These are phyloP conservation scores for Portevinia maculata DNA, from an alignment of 2,888 invertebrate genomes.

Conservation along the genomic window DNA sequence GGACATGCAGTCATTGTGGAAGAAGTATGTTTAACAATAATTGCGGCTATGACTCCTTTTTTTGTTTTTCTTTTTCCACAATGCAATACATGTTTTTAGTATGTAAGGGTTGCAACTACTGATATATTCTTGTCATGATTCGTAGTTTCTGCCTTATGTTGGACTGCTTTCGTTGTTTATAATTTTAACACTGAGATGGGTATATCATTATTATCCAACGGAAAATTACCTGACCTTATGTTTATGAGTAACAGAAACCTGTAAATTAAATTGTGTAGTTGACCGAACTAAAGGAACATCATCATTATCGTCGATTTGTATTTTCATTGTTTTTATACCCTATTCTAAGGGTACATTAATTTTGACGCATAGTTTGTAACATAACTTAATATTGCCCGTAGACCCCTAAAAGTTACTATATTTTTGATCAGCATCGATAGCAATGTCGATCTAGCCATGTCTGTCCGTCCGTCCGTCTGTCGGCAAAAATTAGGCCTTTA, in stretches of 20 bases:
- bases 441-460: no score
- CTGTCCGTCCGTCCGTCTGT: no score
- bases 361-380: no score
- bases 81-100: slow-evolving; percentile 23
- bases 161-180: slow-evolving; percentile 33
- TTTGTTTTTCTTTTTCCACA: slow-evolving; percentile 7
- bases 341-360: no score
- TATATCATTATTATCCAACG: slow-evolving; percentile 8
- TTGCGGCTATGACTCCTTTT: slow-evolving; percentile 45
- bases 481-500: no score
- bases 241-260: neutral
- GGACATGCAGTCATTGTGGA: slow-evolving; percentile 54
- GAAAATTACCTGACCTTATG: slow-evolving; percentile 46
- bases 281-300: slow-evolving; percentile 27
- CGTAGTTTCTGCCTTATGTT: slow-evolving; percentile 39
- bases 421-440: no score
- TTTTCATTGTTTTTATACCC: no score
- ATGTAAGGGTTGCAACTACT: slow-evolving; percentile 42
- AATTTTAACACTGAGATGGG: neutral
- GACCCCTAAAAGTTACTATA: no score
- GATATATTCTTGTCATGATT: slow-evolving; percentile 38
- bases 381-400: no score
- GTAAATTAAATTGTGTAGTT: slow-evolving; percentile 18
- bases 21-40: slow-evolving; percentile 51
- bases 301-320: slow-evolving; percentile 17